Percentiles rank a stretch among this genome's conserved stretches.
These are phyloP conservation scores for Ctenoplectra terminalis DNA, from an alignment of 1,140 invertebrate species.

Conservation along the genomic window DNA sequence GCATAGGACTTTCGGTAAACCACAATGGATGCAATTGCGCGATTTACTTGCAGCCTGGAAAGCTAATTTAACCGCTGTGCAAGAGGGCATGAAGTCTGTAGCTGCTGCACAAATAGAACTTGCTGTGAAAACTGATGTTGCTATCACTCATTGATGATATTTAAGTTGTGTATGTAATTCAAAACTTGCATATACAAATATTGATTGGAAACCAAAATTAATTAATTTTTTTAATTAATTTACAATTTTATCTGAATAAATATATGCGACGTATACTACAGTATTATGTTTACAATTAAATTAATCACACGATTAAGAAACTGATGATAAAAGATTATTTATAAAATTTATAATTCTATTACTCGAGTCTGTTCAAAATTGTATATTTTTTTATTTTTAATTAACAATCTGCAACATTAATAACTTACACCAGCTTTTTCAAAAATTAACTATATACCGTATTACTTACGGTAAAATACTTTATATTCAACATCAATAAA, in stretches of 20 bases:
- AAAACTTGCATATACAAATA: constrained; percentile 10
- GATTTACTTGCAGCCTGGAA: constrained; percentile 94
- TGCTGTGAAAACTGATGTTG: constrained; percentile 76
- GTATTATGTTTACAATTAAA: constrained; percentile 35
- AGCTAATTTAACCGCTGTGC: constrained; percentile 89
- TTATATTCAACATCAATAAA: neutral
- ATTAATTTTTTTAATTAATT: constrained; percentile 26
- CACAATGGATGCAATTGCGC: constrained; percentile 95
- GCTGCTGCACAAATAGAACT: constrained; percentile 87
- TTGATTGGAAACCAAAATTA: neutral
- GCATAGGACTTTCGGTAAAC: constrained; percentile 96
- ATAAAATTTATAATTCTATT: neutral
- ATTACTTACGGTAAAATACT: neutral
- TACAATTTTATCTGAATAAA: constrained; percentile 28
- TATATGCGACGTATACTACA: constrained; percentile 6
- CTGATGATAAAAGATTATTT: constrained; percentile 1
- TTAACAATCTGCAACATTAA: neutral
- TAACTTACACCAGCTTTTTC: neutral
- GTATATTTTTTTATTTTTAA: neutral
- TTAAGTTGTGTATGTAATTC: constrained; percentile 5
- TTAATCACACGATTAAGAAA: constrained; percentile 1
- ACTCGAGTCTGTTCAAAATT: neutral
- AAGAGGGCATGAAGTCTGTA: constrained; percentile 91
- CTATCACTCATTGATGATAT: constrained; percentile 71
- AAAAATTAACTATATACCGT: neutral